Percentiles rank a stretch among this genome's conserved stretches.
Evolutionary conservation across 1,140 invertebrate genomes (phyloP).

Genomic region (Trigoniulus corallinus): DNA sequence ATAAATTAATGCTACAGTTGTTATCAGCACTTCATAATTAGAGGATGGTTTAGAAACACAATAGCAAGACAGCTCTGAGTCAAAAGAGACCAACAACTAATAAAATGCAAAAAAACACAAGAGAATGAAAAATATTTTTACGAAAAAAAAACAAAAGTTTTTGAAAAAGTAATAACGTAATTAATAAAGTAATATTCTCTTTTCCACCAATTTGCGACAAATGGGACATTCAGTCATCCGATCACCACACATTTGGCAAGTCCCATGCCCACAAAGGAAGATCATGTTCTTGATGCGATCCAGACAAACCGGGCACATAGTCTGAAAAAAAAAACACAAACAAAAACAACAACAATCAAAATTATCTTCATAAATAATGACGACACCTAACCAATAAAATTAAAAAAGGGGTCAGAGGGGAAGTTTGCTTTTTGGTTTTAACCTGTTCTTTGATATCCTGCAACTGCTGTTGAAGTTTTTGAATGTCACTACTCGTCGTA

Average conservation of each 20-base stretch:
- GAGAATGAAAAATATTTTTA: too few species aligned
- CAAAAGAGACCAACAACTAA: too few species aligned
- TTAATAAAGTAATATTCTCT: constrained; percentile 78
- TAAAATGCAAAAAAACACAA: too few species aligned
- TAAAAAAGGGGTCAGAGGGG: too few species aligned
- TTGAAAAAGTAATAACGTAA: too few species aligned
- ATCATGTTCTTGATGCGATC: constrained; percentile 97
- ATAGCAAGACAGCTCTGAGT: too few species aligned
- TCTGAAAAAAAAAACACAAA: constrained; percentile 41
- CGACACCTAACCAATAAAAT: too few species aligned
- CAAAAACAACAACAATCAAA: constrained; percentile 1
- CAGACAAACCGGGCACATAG: constrained; percentile 94
- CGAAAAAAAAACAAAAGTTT: too few species aligned
- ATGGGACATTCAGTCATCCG: constrained; percentile 93
- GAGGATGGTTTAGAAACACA: too few species aligned
- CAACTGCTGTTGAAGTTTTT: constrained; percentile 87
- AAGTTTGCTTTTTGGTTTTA: constrained; percentile 13
- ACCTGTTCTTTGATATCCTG: constrained; percentile 97
- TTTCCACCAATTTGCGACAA: constrained; percentile 87
- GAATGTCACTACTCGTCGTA: constrained; percentile 57
- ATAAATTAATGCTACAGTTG: too few species aligned
- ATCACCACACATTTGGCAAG: constrained; percentile 96
- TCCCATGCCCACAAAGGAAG: constrained; percentile 91
- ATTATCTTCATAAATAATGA: too few species aligned
- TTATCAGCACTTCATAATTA: too few species aligned